Base-by-base conservation (phyloP, 2,888 invertebrate genomes). In the Galeruca laticollis region DNA sequence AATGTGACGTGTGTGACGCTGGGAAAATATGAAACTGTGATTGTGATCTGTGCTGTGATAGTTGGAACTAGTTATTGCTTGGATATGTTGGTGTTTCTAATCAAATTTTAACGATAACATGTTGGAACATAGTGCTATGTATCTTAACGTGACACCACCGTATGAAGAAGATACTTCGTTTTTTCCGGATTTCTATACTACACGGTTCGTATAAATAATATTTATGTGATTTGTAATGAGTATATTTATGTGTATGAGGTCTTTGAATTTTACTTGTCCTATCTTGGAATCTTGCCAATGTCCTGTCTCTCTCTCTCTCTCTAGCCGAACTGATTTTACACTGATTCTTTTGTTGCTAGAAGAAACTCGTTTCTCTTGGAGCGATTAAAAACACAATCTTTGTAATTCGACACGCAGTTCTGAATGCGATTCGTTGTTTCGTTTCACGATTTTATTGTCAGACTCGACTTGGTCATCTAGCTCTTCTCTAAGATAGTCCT, bases 51-150 rank as follows among this genome's bases (percentile, higher is more conserved):
- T 57, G 59, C 57, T 62, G 70, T 70, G 70, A 76, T 77, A 64
- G 21, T 61, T 51, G 68, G 66, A 69, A 66, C 60, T 52, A 54
- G 52, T 60, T 37, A 54, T 70, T 26, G 33, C 8, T 13, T 15
- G 35, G 47, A 68, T 60, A 70, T 74, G 70, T 61, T 61, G 65
- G 60, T 63, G 63, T 37, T 67, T 66, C 66, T 69, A 68, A 71
- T 70, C 69, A 62, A 57, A 61, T 62, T 66, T 68, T 69, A 67
- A 67, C 51, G 51, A 63, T 47, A 63, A 81, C 78, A 84, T 84
- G 83, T 81, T 83, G 79, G 84, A 85, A 79, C 84, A 84, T 74
- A 84, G 83, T 79, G 82, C 83, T 74, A 84, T 84, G 84, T 84
- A 83, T 78, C 80, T 84, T 71, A 85, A 83, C 80, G 81, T 82